phyloP scores from a whole-genome alignment of 2,113 vertebrate species.

The Sceloporus tristichus region DNA sequence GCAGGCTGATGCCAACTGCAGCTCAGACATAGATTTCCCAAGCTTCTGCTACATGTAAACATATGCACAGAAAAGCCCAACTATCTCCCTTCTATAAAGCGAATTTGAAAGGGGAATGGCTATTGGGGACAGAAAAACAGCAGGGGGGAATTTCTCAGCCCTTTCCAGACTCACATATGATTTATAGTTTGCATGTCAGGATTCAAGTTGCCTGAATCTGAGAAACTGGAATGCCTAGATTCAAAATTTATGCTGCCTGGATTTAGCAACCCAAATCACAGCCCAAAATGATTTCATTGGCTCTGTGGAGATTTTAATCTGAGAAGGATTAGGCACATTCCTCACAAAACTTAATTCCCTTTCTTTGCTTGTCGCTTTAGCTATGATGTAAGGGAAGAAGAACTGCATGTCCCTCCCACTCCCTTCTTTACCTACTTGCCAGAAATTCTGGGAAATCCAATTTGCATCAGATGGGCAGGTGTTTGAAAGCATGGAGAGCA shows the following conservation, averaged over 20 bases:
- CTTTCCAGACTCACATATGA: not conserved
- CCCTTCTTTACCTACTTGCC: not conserved
- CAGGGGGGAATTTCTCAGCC: fast-evolving
- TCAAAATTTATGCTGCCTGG: too few relatives aligned
- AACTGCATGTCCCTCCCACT: not conserved
- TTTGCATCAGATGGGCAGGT: not conserved
- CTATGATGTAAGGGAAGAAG: not conserved
- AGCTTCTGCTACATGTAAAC: not conserved
- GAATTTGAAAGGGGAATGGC: not conserved
- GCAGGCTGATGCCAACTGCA: too few relatives aligned
- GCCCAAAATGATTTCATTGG: too few relatives aligned
- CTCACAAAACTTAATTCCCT: not conserved
- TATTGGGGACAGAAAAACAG: not conserved
- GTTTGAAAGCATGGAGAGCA: too few relatives aligned
- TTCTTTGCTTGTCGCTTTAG: not conserved
- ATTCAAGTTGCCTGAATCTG: too few relatives aligned
- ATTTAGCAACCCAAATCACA: too few relatives aligned
- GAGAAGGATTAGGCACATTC: too few relatives aligned
- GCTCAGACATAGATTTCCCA: too few relatives aligned
- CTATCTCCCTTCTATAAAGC: not conserved
- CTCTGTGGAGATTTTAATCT: too few relatives aligned
- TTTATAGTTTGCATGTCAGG: not conserved
- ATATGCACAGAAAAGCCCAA: not conserved
- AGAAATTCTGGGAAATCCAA: not conserved
- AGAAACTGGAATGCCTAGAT: too few relatives aligned